Conservation (phyloP, 2,888 invertebrate species). For the Drosophila siamana region DNA sequence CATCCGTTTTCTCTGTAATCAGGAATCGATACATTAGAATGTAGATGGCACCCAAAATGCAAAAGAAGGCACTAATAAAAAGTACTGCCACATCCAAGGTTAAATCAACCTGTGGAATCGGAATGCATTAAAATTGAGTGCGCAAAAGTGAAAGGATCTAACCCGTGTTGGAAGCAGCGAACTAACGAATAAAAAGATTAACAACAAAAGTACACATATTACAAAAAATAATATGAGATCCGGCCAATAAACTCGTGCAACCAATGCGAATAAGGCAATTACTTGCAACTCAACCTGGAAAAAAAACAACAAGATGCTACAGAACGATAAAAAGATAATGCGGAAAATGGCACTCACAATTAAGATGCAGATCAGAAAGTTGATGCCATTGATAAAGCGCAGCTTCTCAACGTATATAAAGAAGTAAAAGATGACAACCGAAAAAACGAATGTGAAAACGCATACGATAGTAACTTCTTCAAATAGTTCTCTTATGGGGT, state of each 20-base stretch:
- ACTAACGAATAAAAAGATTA: conserved; percentile 40
- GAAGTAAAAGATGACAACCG: conserved; percentile 23
- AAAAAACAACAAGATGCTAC: background rate
- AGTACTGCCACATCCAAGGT: conserved; percentile 63
- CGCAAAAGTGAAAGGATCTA: background rate
- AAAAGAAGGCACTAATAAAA: conserved; percentile 54
- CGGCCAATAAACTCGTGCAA: conserved; percentile 16
- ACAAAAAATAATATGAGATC: conserved; percentile 45
- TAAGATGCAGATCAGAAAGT: conserved; percentile 20
- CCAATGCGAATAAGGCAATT: conserved; percentile 43
- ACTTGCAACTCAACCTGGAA: conserved; percentile 61
- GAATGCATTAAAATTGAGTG: background rate
- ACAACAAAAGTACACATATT: conserved; percentile 15
- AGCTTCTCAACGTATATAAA: conserved; percentile 56
- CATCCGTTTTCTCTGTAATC: conserved; percentile 3
- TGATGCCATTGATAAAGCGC: conserved; percentile 32
- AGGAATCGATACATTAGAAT: conserved; percentile 21
- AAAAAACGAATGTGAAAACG: conserved; percentile 35
- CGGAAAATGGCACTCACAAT: conserved; percentile 49
- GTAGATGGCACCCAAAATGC: conserved; percentile 42
- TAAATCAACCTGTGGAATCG: conserved; percentile 45
- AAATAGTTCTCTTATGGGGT: conserved; percentile 3
- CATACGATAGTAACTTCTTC: conserved; percentile 12
- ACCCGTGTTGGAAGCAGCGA: conserved; percentile 42
- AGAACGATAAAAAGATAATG: background rate